phyloP scores from a whole-genome alignment of 2,113 vertebrate species.

The Podarcis raffonei region DNA sequence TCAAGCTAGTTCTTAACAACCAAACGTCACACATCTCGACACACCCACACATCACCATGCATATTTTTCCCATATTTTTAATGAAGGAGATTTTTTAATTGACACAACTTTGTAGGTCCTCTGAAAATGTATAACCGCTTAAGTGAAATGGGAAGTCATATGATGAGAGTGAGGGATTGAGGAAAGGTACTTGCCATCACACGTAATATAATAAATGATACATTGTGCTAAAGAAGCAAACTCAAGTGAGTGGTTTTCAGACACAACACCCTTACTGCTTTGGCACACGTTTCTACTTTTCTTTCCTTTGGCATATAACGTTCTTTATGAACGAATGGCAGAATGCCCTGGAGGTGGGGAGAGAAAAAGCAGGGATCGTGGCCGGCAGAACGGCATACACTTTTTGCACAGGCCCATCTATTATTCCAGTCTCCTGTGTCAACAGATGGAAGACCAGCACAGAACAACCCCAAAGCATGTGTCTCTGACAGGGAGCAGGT shows the following conservation, averaged over 20 bases:
- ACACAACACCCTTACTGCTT: neutral
- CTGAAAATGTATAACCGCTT: neutral
- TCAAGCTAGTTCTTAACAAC: neutral
- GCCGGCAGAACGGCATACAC: neutral
- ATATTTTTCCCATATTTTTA: neutral
- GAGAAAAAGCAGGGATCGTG: neutral
- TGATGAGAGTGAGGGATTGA: neutral
- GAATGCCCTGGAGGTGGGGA: neutral
- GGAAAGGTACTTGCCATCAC: neutral
- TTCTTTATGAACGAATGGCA: neutral
- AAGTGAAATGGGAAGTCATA: neutral
- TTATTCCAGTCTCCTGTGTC: neutral
- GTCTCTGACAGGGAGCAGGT: neutral
- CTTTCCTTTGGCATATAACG: neutral
- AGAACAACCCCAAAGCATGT: neutral
- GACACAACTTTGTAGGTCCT: neutral
- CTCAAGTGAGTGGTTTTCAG: neutral
- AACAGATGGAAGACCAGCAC: neutral
- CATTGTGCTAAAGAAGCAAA: neutral
- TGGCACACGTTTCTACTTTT: neutral
- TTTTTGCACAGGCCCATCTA: neutral
- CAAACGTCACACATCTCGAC: neutral
- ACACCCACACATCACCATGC: neutral
- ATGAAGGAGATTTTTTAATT: neutral
- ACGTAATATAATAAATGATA: neutral